These are phyloP conservation scores for Catajapyx aquilonaris DNA, from an alignment of 1,140 invertebrate genomes.

Conservation along the genomic window DNA sequence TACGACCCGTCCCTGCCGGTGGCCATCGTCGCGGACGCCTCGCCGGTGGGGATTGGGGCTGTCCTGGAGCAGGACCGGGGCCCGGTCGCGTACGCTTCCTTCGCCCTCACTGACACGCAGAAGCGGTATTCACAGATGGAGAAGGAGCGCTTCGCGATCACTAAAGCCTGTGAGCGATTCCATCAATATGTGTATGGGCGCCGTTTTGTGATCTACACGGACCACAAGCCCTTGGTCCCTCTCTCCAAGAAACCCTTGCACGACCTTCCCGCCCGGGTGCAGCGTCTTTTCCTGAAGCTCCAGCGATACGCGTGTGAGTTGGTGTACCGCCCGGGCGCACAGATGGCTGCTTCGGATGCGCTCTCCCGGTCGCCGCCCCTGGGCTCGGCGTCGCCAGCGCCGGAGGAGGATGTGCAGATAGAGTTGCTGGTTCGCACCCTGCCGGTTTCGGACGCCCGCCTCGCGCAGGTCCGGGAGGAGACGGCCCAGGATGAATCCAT, in stretches of 20 bases:
- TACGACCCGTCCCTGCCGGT: slow-evolving; percentile 14
- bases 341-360: slow-evolving; percentile 20
- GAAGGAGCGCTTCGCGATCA: slow-evolving; percentile 20
- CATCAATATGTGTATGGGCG: slow-evolving; percentile 20
- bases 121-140: slow-evolving; percentile 21
- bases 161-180: slow-evolving; percentile 18
- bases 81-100: slow-evolving; percentile 20
- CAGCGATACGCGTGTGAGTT: slow-evolving; percentile 17
- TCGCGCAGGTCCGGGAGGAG: too few species aligned
- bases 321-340: slow-evolving; percentile 15
- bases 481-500: slow-evolving; percentile 1
- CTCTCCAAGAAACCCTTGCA: slow-evolving; percentile 21
- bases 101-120: slow-evolving; percentile 16
- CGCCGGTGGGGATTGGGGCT: slow-evolving; percentile 18
- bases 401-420: too few species aligned
- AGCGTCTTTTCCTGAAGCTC: slow-evolving; percentile 21
- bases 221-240: slow-evolving; percentile 17
- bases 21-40: slow-evolving; percentile 17
- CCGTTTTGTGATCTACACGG: slow-evolving; percentile 15
- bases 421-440: too few species aligned
- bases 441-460: too few species aligned
- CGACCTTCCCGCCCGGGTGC: slow-evolving; percentile 18
- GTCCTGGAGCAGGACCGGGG: slow-evolving; percentile 19
- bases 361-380: slow-evolving; percentile 1
- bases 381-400: slow-evolving; percentile 7